Evolutionary conservation across 2,888 invertebrate genomes (phyloP), one percentile per base, ranked within the genome.

Genomic region (Barypeithes pellucidus): DNA sequence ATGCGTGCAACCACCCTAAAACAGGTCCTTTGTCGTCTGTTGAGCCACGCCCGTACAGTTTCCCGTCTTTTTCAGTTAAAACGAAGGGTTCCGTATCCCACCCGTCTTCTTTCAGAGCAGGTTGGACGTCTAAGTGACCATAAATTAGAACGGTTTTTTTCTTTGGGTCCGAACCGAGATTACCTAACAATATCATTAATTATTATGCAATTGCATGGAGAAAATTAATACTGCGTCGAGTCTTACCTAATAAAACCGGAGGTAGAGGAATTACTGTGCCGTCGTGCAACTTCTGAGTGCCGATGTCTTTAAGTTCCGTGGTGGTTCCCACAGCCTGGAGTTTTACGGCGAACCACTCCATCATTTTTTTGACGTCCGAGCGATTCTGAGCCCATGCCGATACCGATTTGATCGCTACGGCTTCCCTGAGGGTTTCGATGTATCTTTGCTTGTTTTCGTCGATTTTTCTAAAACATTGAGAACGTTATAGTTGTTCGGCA

Each of bases 81-180:
- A 90, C 92, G 88, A 99, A 99, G 0, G 99, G 99, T 73, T 99
- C 96, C 0, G 96, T 93, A 77, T 94, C 89, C 99, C 99, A 99
- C 0, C 98, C 99, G 88, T 98, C 98, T 75, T 94, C 93, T 83
- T 91, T 92, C 33, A 92, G 85, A 0, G 99, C 99, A 9, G 99
- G 99, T 85, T 99, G 99, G 0, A 99, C 99, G 88, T 99, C 99
- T 82, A 99, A 90, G 87, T 99, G 99, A 0, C 99, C 99, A 86
- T 99, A 99, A 70, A 99, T 89, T 71, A 95, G 91, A 50, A 99
- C 91, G 5, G 98, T 99, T 83, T 96, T 97, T 87, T 98, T 99
- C 45, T 90, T 89, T 0, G 91, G 88, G 83, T 98, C 95, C 78
- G 89, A 90, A 77, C 97, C 97, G 60, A 97, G 87, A 36, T 87